Evolutionary conservation across 2,113 vertebrate genomes (phyloP).

Genomic region (Oncorhynchus mykiss): DNA sequence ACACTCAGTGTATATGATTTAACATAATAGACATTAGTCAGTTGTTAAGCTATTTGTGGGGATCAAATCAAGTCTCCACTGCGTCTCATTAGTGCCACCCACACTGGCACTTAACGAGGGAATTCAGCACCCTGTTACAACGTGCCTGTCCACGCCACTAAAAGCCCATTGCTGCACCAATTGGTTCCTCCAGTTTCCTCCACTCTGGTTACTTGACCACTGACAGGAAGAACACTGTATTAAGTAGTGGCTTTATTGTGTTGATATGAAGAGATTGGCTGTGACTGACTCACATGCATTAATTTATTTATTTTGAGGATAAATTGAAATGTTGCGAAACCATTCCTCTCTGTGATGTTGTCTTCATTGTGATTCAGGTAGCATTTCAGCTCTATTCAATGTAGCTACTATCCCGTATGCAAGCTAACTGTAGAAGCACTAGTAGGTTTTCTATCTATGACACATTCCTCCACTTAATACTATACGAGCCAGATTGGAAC

Average conservation of each 20-base stretch:
- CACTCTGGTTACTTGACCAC: constrained; percentile 8
- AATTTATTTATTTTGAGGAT: too few species aligned
- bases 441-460: too few species aligned
- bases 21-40: constrained; percentile 36
- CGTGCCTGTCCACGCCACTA: constrained; percentile 36
- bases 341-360: too few species aligned
- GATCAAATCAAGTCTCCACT: constrained; percentile 53
- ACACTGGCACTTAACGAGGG: constrained; percentile 54
- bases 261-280: not conserved
- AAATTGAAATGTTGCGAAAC: too few species aligned
- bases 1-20: not conserved
- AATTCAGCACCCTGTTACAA: constrained; percentile 63
- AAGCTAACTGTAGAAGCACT: too few species aligned
- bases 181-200: constrained; percentile 8
- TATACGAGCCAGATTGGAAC: not conserved
- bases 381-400: too few species aligned
- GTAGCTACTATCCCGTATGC: too few species aligned
- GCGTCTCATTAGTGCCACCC: constrained; percentile 66
- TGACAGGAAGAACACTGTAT: not conserved
- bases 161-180: constrained; percentile 22
- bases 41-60: constrained; percentile 54
- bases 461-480: not conserved
- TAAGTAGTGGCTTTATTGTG: not conserved
- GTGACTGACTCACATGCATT: not conserved
- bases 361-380: too few species aligned